Evolutionary conservation across 35 echinoderm and acorn worm species (phyloP), one percentile per base, ranked within the genome.

Genomic region (Diadema setosum): DNA sequence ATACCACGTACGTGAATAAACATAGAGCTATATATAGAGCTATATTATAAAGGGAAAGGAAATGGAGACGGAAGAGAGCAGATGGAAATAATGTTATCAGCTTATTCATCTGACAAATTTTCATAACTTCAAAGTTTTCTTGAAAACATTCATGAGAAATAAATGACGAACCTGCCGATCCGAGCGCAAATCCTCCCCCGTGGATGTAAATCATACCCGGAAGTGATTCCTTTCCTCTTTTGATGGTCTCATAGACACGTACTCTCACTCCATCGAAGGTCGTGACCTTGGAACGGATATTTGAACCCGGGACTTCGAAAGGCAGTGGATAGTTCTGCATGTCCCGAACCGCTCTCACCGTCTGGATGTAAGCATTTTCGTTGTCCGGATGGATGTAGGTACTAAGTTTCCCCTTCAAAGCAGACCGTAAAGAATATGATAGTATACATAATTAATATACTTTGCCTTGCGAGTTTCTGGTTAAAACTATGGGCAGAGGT

Each of bases 161-260:
- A n/a, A n/a, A n/a, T n/a, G n/a, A 78, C 73, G 16, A n/a, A 97
- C 94, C 94, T 57, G 90, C 40, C 46, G 87, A 90, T 1, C 94
- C 94, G 25, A 90, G n/a, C 16, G 81, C 60, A 31, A 86, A 25
- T 46, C 90, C 94, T 16, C 94, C 94, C 5, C 94, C 94, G 50
- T 97, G 94, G 65, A 93, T 81, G 70, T 44, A 97, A n/a, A 97
- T 83, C 14, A 97, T 58, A 45, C 80, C 90, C 17, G 90, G 90
- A 4, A 81, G 83, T 2, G 81, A 36, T 48, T 37, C 86, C 5
- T 25, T 27, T 36, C 59, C 45, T 58, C 65, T 90, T 24, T 83
- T 87, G 17, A 70, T 83, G 17, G 91, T 90, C 76, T 97, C 94
- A 82, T 97, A 91, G 31, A 97, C 26, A 49, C 86, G 58, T 11